These are phyloP conservation scores for Oreortyx pictus DNA, from an alignment of 2,797 vertebrate species.

Conservation along the genomic window DNA sequence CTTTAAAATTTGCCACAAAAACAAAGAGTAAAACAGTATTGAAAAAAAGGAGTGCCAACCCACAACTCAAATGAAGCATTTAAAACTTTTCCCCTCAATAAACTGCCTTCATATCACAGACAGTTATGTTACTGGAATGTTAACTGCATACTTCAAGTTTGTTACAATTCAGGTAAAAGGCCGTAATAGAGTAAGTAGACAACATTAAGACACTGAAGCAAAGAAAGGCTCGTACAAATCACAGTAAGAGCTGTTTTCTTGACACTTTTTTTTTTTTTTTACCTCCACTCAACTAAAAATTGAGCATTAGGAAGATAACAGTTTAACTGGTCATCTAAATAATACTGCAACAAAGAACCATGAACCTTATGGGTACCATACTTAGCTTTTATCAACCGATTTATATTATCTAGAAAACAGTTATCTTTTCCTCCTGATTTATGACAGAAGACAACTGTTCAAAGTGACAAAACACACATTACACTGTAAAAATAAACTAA, in stretches of 20 bases:
- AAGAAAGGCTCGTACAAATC: not conserved
- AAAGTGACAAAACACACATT: not conserved
- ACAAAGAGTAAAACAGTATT: not conserved
- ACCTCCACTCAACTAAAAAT: fast-evolving
- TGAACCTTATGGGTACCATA: not conserved
- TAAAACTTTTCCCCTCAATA: not conserved
- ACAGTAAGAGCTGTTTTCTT: not conserved
- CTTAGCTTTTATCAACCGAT: not conserved
- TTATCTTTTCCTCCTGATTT: not conserved
- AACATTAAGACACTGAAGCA: not conserved
- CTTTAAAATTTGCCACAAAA: not conserved
- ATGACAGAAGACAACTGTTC: not conserved
- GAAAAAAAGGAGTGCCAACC: not conserved
- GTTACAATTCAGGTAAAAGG: not conserved
- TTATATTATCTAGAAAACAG: not conserved
- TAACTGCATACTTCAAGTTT: not conserved
- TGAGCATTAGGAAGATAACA: not conserved
- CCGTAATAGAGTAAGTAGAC: not conserved
- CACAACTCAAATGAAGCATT: not conserved
- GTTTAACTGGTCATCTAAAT: not conserved
- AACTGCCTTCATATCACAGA: not conserved
- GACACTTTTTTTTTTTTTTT: not conserved
- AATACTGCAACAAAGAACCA: not conserved
- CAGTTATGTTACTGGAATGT: constrained; percentile 13
- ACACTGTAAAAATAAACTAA: not conserved